These are phyloP conservation scores for Paramisgurnus dabryanus DNA, from an alignment of 2,113 vertebrate genomes.

Conservation along the genomic window DNA sequence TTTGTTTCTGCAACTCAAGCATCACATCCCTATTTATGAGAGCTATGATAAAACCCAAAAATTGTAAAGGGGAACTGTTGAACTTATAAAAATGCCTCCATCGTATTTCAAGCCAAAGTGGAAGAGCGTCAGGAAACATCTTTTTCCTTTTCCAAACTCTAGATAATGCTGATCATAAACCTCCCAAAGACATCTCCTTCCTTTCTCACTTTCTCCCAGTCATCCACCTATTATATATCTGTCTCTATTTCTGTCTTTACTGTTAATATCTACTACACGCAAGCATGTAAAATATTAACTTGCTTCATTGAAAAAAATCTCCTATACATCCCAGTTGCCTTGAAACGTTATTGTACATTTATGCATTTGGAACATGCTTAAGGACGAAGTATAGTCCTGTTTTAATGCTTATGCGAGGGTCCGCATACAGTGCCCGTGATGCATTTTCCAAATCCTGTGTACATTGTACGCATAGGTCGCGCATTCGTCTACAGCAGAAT, in stretches of 20 bases:
- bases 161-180: slow-evolving; percentile 28
- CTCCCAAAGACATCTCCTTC: neutral
- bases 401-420: no score
- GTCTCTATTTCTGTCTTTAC: neutral
- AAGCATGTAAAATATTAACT: no score
- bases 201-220: neutral
- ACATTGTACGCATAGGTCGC: no score
- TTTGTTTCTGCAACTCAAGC: slow-evolving; percentile 19
- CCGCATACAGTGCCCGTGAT: no score
- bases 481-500: no score
- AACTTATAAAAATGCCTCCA: neutral
- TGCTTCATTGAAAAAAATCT: no score
- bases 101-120: slow-evolving; percentile 17
- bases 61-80: neutral
- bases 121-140: slow-evolving; percentile 44
- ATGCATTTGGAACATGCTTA: no score
- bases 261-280: neutral
- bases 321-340: no score
- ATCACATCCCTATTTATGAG: slow-evolving; percentile 1
- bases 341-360: no score
- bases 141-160: slow-evolving; percentile 42
- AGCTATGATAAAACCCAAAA: neutral
- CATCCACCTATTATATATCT: neutral
- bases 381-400: no score
- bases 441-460: no score